Evolutionary conservation across 1,140 invertebrate genomes (phyloP), one percentile per base, ranked within the genome.

Genomic region (Nephila pilipes): DNA sequence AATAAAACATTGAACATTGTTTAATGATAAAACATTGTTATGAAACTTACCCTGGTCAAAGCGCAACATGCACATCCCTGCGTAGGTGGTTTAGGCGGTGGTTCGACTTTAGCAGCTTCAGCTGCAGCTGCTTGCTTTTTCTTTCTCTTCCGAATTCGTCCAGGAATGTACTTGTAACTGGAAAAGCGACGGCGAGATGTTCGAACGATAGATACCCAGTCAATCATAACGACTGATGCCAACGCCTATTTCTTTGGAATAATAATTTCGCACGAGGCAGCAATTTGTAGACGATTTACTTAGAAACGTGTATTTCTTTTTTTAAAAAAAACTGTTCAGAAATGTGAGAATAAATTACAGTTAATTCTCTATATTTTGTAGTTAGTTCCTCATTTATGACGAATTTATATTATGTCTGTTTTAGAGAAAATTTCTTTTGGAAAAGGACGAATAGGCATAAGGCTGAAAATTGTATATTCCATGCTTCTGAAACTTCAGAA

Each of bases 121-220:
- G 57, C 94, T 94, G 60, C 90, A 87, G 90, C 94, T 14, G 81
- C 29, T 55, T 80, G 81, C 89, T 75, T 81, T 54, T 85, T 83
- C 92, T 80, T 91, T 60, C 55, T 94, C 18, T 94, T 89, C 36
- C 89, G 63, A 58, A 93, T 69, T 69, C 90, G 63, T 89, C 93
- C 58, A 87, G 91, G 57, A 89, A 96, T 95, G 94, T 97, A 97
- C 95, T 97, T 96, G 95, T 97, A 97, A 95, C 97, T 97, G 92
- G 97, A 97, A 95, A 97, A 97, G 55, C 97, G 96, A 58, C 97
- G 96, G 46, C 97, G 63, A 63, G 97, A 97, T 94, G 97, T 97
- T 87, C 97, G 96, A 55, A 97, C 97, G 92, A 97, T 97, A 93
- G 97, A 97, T 93, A 97, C 97, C 97, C 97, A 97, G 96, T 97